These are phyloP conservation scores for Trissoscelio sp. DNA, from an alignment of 2,888 invertebrate species.

Conservation along the genomic window DNA sequence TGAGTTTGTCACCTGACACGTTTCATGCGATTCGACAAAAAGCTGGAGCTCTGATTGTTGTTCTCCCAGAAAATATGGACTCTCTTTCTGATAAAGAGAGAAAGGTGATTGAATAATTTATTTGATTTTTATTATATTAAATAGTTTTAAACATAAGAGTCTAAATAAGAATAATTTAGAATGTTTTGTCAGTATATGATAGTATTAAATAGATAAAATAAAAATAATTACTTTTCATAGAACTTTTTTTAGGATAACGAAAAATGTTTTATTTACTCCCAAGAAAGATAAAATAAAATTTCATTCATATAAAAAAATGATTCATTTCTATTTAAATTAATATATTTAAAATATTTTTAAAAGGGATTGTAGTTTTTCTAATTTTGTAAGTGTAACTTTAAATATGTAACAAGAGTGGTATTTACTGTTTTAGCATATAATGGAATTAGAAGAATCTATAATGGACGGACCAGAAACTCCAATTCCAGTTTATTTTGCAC, in stretches of 20 bases:
- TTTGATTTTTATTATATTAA: neutral
- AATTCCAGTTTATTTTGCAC: conserved; percentile 95
- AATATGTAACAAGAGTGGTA: neutral
- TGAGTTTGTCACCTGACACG: conserved; percentile 91
- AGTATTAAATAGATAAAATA: too few relatives aligned
- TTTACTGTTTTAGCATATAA: conserved; percentile 86
- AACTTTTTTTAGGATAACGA: too few relatives aligned
- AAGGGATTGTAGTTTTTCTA: too few relatives aligned
- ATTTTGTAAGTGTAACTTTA: neutral
- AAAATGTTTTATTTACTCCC: too few relatives aligned
- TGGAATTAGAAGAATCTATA: conserved; percentile 92
- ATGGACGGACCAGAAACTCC: conserved; percentile 90
- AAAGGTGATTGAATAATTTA: conserved; percentile 85
- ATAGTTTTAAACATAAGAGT: neutral
- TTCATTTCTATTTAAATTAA: too few relatives aligned
- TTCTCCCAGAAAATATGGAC: conserved; percentile 90
- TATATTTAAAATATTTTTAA: too few relatives aligned
- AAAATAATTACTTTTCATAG: too few relatives aligned
- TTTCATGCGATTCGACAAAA: conserved; percentile 90
- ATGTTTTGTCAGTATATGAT: too few relatives aligned
- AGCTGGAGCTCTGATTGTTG: conserved; percentile 94
- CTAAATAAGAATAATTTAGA: too few relatives aligned
- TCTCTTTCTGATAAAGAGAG: conserved; percentile 87
- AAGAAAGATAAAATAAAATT: too few relatives aligned
- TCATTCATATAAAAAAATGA: too few relatives aligned